Conservation (phyloP, 2,797 vertebrate species). For the Glyptemys insculpta region DNA sequence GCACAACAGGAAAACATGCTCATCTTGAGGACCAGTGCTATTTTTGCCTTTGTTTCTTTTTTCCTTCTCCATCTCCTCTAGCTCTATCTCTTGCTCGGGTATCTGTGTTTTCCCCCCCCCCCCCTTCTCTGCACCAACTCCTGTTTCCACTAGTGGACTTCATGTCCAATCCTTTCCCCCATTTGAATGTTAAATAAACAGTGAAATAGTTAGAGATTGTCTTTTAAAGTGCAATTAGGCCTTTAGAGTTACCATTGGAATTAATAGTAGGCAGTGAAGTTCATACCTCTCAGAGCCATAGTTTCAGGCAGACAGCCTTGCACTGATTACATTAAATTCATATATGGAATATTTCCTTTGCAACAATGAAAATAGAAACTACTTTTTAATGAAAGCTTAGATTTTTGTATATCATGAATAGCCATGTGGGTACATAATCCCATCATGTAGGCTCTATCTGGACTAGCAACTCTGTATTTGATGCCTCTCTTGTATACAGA, state of each 20-base stretch:
- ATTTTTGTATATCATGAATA: background rate
- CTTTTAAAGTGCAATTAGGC: background rate
- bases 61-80: background rate
- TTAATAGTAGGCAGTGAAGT: background rate
- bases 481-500: background rate
- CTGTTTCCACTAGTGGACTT: background rate
- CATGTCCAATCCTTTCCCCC: background rate
- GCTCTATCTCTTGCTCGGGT: background rate
- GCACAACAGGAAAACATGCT: background rate
- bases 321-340: background rate
- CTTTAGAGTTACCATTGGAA: background rate
- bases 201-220: background rate
- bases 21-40: background rate
- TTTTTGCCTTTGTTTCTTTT: background rate
- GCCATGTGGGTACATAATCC: fast-evolving
- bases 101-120: background rate
- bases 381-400: background rate
- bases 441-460: background rate
- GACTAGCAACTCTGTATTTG: background rate
- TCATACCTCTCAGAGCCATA: background rate
- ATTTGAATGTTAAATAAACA: background rate
- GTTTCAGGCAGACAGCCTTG: background rate
- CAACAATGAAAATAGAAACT: fast-evolving
- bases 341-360: background rate
- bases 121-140: background rate